A percentile compares a stretch with the other conserved stretches of the same genome.
These are phyloP conservation scores for Crax fasciolata DNA, from an alignment of 2,797 vertebrate species.

Conservation along the genomic window DNA sequence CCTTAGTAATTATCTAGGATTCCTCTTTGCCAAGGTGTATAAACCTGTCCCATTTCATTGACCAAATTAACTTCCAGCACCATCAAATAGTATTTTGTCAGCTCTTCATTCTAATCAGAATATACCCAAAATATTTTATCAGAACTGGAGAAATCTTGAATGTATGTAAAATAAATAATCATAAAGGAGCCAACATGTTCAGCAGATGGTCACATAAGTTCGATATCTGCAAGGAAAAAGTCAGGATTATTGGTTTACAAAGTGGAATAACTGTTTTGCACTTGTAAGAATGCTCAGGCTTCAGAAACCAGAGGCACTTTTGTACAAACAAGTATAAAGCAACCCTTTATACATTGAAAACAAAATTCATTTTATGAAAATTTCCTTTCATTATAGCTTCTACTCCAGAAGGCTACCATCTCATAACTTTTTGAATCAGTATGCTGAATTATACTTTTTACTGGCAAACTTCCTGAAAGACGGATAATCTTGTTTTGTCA, in stretches of 20 bases:
- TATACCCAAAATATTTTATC: conserved; percentile 44
- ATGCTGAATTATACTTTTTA: conserved; percentile 18
- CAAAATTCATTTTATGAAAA: background rate
- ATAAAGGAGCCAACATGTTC: background rate
- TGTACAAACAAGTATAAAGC: background rate
- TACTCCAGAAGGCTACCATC: background rate
- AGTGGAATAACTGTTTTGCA: background rate
- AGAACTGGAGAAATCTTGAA: background rate
- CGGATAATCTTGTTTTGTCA: background rate
- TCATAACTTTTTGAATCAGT: conserved; percentile 42
- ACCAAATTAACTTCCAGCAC: conserved; percentile 41
- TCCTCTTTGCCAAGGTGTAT: conserved; percentile 75
- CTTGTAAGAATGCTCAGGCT: background rate
- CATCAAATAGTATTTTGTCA: background rate
- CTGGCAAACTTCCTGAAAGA: conserved; percentile 4
- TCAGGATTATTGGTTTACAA: background rate
- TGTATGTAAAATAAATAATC: background rate
- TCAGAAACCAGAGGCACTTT: background rate
- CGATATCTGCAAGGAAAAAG: background rate
- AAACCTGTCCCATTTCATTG: conserved; percentile 77
- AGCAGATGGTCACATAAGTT: background rate
- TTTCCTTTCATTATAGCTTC: background rate
- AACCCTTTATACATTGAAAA: background rate
- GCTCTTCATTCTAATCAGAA: conserved; percentile 45
- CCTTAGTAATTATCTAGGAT: conserved; percentile 78